phyloP scores from a whole-genome alignment of 1,140 invertebrate species.

The Pectinophora gossypiella region DNA sequence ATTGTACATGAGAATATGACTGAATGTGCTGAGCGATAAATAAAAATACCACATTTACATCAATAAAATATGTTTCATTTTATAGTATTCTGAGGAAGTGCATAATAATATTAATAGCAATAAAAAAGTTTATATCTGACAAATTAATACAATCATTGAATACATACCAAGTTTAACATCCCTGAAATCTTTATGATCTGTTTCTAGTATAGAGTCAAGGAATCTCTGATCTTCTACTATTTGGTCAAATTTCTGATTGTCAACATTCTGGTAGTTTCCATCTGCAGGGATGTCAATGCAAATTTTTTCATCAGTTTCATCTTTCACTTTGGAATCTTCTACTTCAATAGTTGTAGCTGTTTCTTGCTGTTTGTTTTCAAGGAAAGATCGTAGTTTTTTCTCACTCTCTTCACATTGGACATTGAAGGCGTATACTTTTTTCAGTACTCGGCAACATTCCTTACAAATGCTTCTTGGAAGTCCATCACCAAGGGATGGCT shows the following conservation, averaged over 20 bases:
- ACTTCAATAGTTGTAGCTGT: background rate
- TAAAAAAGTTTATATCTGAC: background rate
- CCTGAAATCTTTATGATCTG: slow-evolving; percentile 25
- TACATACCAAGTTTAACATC: slow-evolving; percentile 31
- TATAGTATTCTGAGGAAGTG: no score
- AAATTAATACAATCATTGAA: slow-evolving; percentile 11
- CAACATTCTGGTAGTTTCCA: no score
- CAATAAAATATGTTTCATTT: no score
- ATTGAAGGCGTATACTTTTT: slow-evolving; percentile 47
- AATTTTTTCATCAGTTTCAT: background rate
- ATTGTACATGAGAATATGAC: no score
- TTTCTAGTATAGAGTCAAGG: background rate
- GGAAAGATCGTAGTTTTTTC: slow-evolving; percentile 10
- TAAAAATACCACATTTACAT: no score
- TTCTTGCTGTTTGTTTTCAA: background rate
- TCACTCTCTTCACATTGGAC: slow-evolving; percentile 52
- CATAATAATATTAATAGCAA: no score
- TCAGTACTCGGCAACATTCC: slow-evolving; percentile 49
- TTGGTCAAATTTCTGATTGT: background rate
- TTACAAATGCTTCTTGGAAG: slow-evolving; percentile 56
- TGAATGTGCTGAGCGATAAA: no score
- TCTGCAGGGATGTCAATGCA: no score
- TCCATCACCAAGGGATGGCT: slow-evolving; percentile 50
- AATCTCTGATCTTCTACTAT: background rate
- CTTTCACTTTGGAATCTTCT: background rate